Percentiles rank a stretch among this genome's conserved stretches.
These are phyloP conservation scores for Marisa cornuarietis DNA, from an alignment of 1,140 invertebrate species.

Conservation along the genomic window DNA sequence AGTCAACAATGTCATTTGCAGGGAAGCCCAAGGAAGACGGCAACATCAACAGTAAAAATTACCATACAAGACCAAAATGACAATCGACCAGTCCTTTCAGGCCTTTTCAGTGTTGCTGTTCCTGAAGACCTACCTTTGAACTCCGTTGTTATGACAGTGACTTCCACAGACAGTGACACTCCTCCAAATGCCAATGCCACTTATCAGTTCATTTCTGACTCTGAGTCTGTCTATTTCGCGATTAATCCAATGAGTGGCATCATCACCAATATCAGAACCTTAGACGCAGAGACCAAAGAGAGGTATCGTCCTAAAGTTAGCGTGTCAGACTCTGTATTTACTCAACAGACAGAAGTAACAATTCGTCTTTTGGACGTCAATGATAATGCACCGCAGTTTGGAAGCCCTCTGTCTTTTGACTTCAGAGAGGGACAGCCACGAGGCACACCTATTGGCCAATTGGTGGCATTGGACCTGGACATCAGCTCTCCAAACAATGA, in stretches of 20 bases:
- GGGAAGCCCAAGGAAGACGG: conserved; percentile 69
- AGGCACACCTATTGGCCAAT: conserved; percentile 79
- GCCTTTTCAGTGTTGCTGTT: conserved; percentile 91
- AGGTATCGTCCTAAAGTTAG: conserved; percentile 82
- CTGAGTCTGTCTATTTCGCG: conserved; percentile 87
- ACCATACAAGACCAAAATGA: conserved; percentile 93
- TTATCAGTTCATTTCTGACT: conserved; percentile 78
- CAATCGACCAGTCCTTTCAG: conserved; percentile 91
- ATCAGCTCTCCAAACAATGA: conserved; percentile 89
- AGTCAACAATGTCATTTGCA: conserved; percentile 28
- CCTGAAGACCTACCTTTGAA: conserved; percentile 94
- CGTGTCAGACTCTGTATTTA: conserved; percentile 78
- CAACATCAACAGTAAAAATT: conserved; percentile 85
- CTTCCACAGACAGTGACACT: conserved; percentile 80
- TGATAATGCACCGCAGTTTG: conserved; percentile 58
- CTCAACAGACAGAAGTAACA: conserved; percentile 76
- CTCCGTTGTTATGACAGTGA: conserved; percentile 90
- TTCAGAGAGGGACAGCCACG: conserved; percentile 78
- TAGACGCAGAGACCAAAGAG: conserved; percentile 82
- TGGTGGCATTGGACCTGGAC: conserved; percentile 91
- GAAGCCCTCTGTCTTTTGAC: conserved; percentile 42
- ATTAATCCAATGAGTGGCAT: conserved; percentile 90
- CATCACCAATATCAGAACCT: conserved; percentile 84
- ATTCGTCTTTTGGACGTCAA: conserved; percentile 85
- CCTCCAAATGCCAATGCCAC: conserved; percentile 84